These are phyloP conservation scores for Eumaeus atala DNA, from an alignment of 1,140 invertebrate genomes.

Conservation along the genomic window DNA sequence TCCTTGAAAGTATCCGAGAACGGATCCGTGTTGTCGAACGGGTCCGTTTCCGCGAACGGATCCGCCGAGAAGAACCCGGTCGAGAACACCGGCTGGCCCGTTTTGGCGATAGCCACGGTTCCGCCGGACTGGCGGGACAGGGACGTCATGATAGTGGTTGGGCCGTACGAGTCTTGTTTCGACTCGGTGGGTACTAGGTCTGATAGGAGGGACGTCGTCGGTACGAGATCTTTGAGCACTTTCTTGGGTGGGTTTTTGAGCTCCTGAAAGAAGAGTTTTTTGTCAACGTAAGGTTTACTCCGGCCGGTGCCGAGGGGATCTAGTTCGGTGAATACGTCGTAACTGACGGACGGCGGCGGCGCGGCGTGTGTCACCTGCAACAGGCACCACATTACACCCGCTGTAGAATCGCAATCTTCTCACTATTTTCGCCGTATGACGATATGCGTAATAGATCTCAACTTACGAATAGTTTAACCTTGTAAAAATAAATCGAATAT, in stretches of 20 bases:
- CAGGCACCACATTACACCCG: slow-evolving; percentile 38
- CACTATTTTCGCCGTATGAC: neutral
- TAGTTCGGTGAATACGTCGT: slow-evolving; percentile 93
- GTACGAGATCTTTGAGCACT: slow-evolving; percentile 87
- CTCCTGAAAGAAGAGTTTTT: slow-evolving; percentile 96
- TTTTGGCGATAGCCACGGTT: slow-evolving; percentile 62
- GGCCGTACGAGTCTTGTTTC: slow-evolving; percentile 46
- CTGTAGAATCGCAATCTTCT: slow-evolving; percentile 22
- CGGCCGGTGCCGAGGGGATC: slow-evolving; percentile 92
- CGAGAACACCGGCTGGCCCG: slow-evolving; percentile 40
- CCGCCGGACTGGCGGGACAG: slow-evolving; percentile 68
- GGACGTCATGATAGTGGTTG: slow-evolving; percentile 63
- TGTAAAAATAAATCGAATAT: too few relatives aligned
- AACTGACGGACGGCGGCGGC: slow-evolving; percentile 36
- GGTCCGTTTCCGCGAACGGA: slow-evolving; percentile 83
- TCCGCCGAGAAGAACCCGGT: slow-evolving; percentile 72
- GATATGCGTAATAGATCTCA: too few relatives aligned
- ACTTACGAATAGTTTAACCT: too few relatives aligned
- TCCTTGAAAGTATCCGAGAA: slow-evolving; percentile 75
- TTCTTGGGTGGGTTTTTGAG: slow-evolving; percentile 94
- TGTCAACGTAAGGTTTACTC: slow-evolving; percentile 93
- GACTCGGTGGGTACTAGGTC: slow-evolving; percentile 49
- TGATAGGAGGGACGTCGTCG: slow-evolving; percentile 49
- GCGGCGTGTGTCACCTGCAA: slow-evolving; percentile 57
- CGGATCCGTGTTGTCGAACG: slow-evolving; percentile 79